These are phyloP conservation scores for Harpegnathos saltator DNA, from an alignment of 1,140 invertebrate genomes.

Conservation along the genomic window DNA sequence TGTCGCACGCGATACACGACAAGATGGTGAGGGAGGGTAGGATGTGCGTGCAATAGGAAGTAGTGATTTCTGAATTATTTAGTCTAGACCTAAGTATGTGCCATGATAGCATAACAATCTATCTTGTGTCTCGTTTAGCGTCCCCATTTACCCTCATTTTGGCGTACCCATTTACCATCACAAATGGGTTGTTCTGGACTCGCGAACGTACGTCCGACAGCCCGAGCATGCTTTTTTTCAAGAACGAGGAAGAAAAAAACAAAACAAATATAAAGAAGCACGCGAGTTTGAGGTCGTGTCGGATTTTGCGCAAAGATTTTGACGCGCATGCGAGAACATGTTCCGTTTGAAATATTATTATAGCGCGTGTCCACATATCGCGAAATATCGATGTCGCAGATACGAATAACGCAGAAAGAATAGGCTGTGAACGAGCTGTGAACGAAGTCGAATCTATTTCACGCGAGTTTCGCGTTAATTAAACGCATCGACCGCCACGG, in stretches of 20 bases:
- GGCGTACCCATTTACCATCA: constrained; percentile 45
- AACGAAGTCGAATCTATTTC: constrained; percentile 59
- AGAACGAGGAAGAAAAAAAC: too few relatives aligned
- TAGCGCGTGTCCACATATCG: not conserved
- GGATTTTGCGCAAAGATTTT: constrained; percentile 4
- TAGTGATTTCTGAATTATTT: constrained; percentile 74
- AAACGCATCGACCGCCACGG: constrained; percentile 44
- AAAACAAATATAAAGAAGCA: not conserved
- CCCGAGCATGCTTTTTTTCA: not conserved
- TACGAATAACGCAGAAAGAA: constrained; percentile 54
- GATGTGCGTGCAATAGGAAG: constrained; percentile 68
- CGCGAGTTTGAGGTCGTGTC: not conserved
- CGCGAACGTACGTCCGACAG: not conserved
- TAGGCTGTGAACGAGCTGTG: constrained; percentile 54
- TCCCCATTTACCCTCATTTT: constrained; percentile 48
- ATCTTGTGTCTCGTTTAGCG: constrained; percentile 26
- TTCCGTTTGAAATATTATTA: constrained; percentile 6
- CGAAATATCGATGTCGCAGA: constrained; percentile 45
- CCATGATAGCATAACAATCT: constrained; percentile 55
- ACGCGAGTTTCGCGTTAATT: constrained; percentile 57
- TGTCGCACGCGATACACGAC: constrained; percentile 51
- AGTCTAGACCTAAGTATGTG: constrained; percentile 69
- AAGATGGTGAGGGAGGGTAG: constrained; percentile 54
- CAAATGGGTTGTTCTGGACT: constrained; percentile 3
- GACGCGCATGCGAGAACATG: not conserved